Base-by-base conservation (phyloP, 2,888 invertebrate species). In the Oligia latruncula region DNA sequence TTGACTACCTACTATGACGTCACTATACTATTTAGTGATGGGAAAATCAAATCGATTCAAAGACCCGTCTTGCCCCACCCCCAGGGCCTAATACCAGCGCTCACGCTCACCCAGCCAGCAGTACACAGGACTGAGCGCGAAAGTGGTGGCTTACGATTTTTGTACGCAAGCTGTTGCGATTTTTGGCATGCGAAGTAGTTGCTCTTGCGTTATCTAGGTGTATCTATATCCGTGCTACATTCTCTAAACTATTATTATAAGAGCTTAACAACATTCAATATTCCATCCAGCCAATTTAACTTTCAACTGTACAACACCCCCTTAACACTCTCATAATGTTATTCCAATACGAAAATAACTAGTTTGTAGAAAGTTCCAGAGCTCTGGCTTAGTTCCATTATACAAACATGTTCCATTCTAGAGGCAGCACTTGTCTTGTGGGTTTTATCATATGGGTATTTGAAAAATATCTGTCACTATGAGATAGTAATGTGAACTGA, bases 281-380 rank as follows among this genome's bases (percentile, higher is more conserved):
- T 82, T 68, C 60, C 15, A 52, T 70, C 35, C 43, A 70, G 2
- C 46, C 68, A 77, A 77, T 77, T 77, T 78, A 75, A 74, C 68
- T 78, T 72, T 55, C 52, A 82, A 58, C 71, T 49, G 43, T 74
- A n/a, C n/a, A 40, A 46, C 76, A 52, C 40, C 71, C 81, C 85
- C 85, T 87, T 87, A 87, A 87, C 79, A 78, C 78, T 81, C 68
- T 78, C 81, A 81, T 87, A 87, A 88, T 81, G 72, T 80, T 83
- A 81, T 88, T 88, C 78, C 83, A 78, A 87, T 87, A 81, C 71
- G 86, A 88, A 86, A 86, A 88, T 87, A 88, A 88, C 88, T 81
- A 88, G 83, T 80, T 88, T 52, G 64, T 70, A 43, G 67, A 66
- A 84, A 87, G 74, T 84, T 84, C 46, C 55, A 43, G 71, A 77